Evolutionary conservation across 2,113 vertebrate genomes (phyloP).

Genomic region (Phycodurus eques): DNA sequence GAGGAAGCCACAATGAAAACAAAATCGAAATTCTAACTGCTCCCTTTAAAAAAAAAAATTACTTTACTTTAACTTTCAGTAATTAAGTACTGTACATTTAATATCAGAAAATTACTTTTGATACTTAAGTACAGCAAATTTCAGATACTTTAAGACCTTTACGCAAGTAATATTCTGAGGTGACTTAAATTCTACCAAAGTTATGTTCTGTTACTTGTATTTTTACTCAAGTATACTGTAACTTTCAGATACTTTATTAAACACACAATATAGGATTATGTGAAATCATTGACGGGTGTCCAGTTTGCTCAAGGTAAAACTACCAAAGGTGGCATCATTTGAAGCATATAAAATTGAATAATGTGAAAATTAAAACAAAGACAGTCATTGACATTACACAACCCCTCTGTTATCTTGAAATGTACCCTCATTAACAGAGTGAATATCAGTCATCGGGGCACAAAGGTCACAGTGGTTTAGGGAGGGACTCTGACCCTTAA

Average conservation of each 20-base stretch:
- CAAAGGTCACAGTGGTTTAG: constrained; percentile 20
- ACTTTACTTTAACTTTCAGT: no score
- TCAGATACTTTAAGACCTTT: background rate
- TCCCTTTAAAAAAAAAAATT: no score
- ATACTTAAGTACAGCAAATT: background rate
- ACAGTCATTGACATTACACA: background rate
- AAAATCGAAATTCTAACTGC: no score
- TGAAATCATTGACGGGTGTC: background rate
- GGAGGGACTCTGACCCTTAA: constrained; percentile 25
- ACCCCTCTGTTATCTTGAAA: background rate
- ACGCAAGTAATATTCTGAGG: no score
- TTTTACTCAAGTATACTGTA: no score
- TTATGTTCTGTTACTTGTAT: no score
- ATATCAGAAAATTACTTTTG: background rate
- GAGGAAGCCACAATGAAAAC: no score
- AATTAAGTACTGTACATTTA: background rate
- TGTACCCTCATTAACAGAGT: constrained; percentile 17
- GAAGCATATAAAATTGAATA: background rate
- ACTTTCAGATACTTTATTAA: background rate
- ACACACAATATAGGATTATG: background rate
- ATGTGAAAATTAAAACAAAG: background rate
- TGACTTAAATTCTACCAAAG: no score
- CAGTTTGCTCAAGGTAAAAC: background rate
- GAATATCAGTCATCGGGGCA: constrained; percentile 5
- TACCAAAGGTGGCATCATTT: background rate